phyloP scores from a whole-genome alignment of 1,140 invertebrate genomes.

The Drosophila pruinosa region DNA sequence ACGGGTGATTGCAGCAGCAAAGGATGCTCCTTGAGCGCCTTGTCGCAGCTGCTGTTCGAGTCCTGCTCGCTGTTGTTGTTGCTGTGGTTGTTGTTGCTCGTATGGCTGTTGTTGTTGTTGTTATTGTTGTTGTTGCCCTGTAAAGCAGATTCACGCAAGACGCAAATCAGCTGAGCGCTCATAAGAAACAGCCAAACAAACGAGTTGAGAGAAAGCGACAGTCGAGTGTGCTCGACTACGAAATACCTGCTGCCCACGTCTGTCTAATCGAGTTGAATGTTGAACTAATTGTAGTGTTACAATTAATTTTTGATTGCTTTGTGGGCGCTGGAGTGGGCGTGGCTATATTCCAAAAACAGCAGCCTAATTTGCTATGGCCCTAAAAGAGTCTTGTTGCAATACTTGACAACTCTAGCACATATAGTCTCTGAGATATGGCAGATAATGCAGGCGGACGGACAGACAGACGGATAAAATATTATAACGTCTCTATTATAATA shows the following conservation, averaged over 20 bases:
- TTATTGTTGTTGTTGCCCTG: slow-evolving; percentile 72
- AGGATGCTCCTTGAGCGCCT: slow-evolving; percentile 60
- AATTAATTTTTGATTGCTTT: no score
- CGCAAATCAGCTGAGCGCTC: slow-evolving; percentile 75
- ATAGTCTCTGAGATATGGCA: no score
- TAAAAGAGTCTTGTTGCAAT: no score
- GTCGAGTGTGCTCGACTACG: neutral
- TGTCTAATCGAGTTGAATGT: no score
- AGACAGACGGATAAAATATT: no score
- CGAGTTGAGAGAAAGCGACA: neutral
- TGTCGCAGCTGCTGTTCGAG: slow-evolving; percentile 22
- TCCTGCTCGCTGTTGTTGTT: slow-evolving; percentile 37
- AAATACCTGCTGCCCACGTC: neutral
- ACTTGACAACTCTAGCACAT: no score
- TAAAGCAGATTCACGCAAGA: slow-evolving; percentile 82
- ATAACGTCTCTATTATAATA: no score
- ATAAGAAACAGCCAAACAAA: slow-evolving; percentile 27
- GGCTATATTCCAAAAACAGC: no score
- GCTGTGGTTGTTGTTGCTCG: slow-evolving; percentile 52
- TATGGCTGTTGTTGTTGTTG: slow-evolving; percentile 22
- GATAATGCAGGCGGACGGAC: no score
- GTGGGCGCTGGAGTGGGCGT: no score
- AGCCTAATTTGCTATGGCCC: no score
- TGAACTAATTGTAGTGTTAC: no score
- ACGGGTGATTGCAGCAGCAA: slow-evolving; percentile 61